phyloP scores from a whole-genome alignment of 2,888 invertebrate species.

The Synanthedon andrenaeformis region DNA sequence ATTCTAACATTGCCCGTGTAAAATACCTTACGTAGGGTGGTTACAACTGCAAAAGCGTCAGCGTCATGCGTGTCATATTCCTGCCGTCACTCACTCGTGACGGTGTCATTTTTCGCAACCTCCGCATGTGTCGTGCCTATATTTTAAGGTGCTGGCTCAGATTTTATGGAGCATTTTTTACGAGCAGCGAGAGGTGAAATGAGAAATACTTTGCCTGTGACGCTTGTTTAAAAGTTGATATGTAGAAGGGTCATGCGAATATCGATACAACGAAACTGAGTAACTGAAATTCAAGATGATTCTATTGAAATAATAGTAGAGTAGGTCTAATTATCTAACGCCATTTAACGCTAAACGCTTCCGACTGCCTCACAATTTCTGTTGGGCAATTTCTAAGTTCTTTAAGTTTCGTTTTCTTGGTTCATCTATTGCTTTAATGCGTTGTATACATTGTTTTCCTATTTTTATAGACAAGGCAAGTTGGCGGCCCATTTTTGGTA shows the following conservation, averaged over 20 bases:
- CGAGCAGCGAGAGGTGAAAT: neutral
- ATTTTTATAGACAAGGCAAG: no score
- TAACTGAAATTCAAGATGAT: no score
- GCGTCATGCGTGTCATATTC: conserved; percentile 1
- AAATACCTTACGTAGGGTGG: neutral
- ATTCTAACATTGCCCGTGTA: no score
- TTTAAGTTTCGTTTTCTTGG: no score
- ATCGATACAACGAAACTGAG: neutral
- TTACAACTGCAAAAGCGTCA: neutral
- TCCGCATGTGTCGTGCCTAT: conserved; percentile 12
- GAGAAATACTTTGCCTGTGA: neutral
- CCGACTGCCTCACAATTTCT: no score
- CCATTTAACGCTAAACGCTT: no score
- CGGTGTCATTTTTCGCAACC: conserved; percentile 29
- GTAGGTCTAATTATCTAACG: no score
- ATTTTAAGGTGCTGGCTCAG: conserved; percentile 2
- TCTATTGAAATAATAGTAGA: no score
- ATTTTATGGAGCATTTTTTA: conserved; percentile 18
- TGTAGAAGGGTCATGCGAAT: neutral
- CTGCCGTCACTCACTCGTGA: conserved; percentile 15
- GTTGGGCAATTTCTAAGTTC: no score
- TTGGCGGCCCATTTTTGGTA: no score
- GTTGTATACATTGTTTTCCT: no score
- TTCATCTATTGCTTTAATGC: no score
- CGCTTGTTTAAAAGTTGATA: neutral